Evolutionary conservation across 2,113 vertebrate genomes (phyloP), one percentile per base, ranked within the genome.

Genomic region (Lophotis ruficrista): DNA sequence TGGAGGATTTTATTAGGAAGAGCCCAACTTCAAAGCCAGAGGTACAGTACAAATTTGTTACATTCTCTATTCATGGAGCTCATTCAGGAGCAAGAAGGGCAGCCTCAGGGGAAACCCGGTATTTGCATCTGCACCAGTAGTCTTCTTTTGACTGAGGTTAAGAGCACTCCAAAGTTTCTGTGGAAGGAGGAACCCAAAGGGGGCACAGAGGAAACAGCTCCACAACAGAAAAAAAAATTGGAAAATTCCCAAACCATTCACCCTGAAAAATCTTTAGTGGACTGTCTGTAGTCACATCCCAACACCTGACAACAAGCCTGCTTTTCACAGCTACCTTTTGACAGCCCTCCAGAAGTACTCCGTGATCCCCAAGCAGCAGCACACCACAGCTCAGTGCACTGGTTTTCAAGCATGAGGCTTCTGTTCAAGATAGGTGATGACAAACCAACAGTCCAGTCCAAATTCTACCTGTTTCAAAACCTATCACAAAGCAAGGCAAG

Each of bases 1-100:
- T 91, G 89, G 94, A 96, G 96, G 96, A 89, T 87, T 94, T 93
- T 91, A 94, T 96, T 93, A 87, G 53, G 88, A 89, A 94, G 65
- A 77, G 53, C 77, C 41, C 62, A 69, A 94, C 95, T 96, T 97
- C 96, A 97, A 97, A 96, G 96, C 65, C 41, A 87, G 65, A 96
- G 77, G 94, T 96, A 95, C 41, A 56, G 80, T 56, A 94, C 91
- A 89, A 96, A 96, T 92, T 92, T 96, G 91, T 95, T 94, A 69
- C 94, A 76, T 84, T 91, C 83, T 54, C 70, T 94, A 95, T 93
- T 97, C 95, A 96, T 61, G 31, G 41, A 89, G 81, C 89, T 96
- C 72, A 71, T 94, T 95, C 92, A 92, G 69, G 33, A 97, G 89
- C 81, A 71, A 90, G 83, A 95, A 96, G 71, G 41, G 61, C 64